phyloP scores from a whole-genome alignment of 2,113 vertebrate species.

The Pseudopodoces humilis region DNA sequence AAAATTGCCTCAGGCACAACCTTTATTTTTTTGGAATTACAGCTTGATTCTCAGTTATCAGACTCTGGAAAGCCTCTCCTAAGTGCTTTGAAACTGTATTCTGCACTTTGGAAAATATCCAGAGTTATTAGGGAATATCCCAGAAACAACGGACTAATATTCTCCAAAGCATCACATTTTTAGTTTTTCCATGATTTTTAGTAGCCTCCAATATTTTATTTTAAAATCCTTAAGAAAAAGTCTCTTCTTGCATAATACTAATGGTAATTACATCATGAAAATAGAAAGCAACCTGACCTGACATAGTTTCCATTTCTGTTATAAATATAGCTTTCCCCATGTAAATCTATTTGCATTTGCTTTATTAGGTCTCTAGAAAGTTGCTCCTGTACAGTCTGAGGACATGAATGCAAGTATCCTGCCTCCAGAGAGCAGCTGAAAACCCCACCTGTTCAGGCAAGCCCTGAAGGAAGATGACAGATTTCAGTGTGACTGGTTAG shows the following conservation, averaged over 20 bases:
- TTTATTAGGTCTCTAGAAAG: background rate
- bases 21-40: background rate
- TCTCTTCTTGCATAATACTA: background rate
- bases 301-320: conserved; percentile 11
- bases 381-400: background rate
- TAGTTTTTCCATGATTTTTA: background rate
- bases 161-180: background rate
- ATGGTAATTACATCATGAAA: background rate
- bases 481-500: background rate
- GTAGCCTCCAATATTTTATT: background rate
- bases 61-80: background rate
- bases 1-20: background rate
- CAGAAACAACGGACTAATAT: background rate
- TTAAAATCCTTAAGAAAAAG: background rate
- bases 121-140: background rate
- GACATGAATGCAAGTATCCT: background rate
- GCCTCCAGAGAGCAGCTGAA: background rate
- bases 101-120: background rate
- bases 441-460: background rate
- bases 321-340: background rate
- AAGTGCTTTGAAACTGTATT: background rate
- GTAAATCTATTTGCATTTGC: background rate
- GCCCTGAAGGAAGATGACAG: background rate
- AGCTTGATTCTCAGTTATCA: background rate
- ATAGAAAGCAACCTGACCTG: background rate